Percentiles rank a stretch among this genome's conserved stretches.
These are phyloP conservation scores for Thunnus albacares DNA, from an alignment of 2,797 vertebrate genomes.

Conservation along the genomic window DNA sequence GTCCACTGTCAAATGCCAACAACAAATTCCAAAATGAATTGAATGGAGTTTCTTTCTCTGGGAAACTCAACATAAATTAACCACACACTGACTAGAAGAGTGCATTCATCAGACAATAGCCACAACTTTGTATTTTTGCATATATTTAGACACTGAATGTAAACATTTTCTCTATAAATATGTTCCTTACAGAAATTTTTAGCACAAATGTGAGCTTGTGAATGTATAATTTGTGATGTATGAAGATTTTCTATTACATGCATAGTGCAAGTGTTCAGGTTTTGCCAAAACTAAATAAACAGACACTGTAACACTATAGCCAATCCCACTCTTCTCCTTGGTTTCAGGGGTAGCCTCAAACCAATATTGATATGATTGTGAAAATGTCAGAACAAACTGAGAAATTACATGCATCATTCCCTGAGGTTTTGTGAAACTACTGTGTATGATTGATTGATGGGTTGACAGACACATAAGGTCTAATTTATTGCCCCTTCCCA, in stretches of 20 bases:
- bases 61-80: not conserved
- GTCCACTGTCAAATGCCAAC: not conserved
- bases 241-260: not conserved
- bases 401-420: slow-evolving; percentile 22
- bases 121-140: not conserved
- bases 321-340: not conserved
- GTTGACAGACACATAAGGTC: not conserved
- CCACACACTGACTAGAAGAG: not conserved
- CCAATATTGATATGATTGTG: slow-evolving; percentile 1
- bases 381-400: slow-evolving; percentile 35
- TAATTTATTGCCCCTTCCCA: slow-evolving; percentile 31
- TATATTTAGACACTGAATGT: too few species aligned
- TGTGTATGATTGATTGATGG: slow-evolving; percentile 24
- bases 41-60: not conserved
- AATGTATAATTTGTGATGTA: not conserved
- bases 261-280: not conserved
- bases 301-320: not conserved
- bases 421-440: slow-evolving; percentile 16
- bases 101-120: not conserved
- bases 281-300: not conserved
- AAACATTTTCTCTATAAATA: not conserved
- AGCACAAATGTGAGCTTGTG: not conserved
- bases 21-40: slow-evolving; percentile 1
- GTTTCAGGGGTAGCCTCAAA: not conserved
- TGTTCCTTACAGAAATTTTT: not conserved